These are phyloP conservation scores for Bombyx mori DNA, from an alignment of 1,140 invertebrate genomes.

Conservation along the genomic window ASM3026992v2 NC_085126.1:8112001-8112500, in stretches of 20 bases:
- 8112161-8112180: not conserved
- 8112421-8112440: not conserved
- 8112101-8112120: not conserved
- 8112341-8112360: not conserved
- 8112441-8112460: constrained; percentile 4
- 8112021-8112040: no score
- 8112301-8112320: not conserved
- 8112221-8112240: not conserved
- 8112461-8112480: not conserved
- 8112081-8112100: no score
- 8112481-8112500: not conserved
- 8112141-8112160: not conserved
- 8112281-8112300: not conserved
- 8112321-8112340: not conserved
- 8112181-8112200: not conserved
- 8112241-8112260: not conserved
- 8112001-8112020: no score
- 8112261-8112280: not conserved
- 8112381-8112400: not conserved
- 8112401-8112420: not conserved
- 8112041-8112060: no score
- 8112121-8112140: not conserved
- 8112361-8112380: not conserved
- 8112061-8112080: no score
- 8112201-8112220: not conserved